Conservation (phyloP, 2,888 invertebrate species). For the Epistrophe eligans region DNA sequence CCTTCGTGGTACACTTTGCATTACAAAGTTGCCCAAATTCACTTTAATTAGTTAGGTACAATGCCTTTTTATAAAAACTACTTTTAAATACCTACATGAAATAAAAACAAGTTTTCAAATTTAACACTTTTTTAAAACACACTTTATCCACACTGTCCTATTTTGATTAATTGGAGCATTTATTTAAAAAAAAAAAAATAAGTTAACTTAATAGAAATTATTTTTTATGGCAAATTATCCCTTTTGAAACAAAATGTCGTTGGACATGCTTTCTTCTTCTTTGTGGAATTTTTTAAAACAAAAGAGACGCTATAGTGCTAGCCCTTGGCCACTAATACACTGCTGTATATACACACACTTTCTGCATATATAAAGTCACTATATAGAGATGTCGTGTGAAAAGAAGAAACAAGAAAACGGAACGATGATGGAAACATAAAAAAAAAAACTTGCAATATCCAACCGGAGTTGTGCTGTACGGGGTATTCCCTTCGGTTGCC, state of each 20-base stretch:
- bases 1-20: slow-evolving; percentile 68
- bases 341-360: slow-evolving; percentile 47
- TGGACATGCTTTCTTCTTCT: slow-evolving; percentile 76
- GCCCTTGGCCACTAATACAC: slow-evolving; percentile 81
- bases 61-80: slow-evolving; percentile 4
- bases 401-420: slow-evolving; percentile 72
- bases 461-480: slow-evolving; percentile 54
- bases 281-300: slow-evolving; percentile 77
- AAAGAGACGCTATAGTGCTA: slow-evolving; percentile 79
- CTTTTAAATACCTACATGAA: background rate
- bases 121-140: background rate
- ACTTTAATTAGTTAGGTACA: slow-evolving; percentile 29
- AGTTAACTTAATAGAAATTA: slow-evolving; percentile 18
- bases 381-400: slow-evolving; percentile 55
- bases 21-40: slow-evolving; percentile 77
- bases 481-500: slow-evolving; percentile 28
- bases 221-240: slow-evolving; percentile 66
- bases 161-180: slow-evolving; percentile 3
- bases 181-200: slow-evolving; percentile 19
- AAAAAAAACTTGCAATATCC: slow-evolving; percentile 63
- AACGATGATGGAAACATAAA: slow-evolving; percentile 41
- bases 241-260: slow-evolving; percentile 76
- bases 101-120: background rate
- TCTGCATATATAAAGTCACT: slow-evolving; percentile 50
- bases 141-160: background rate